These are phyloP conservation scores for Apantesis nais DNA, from an alignment of 2,888 invertebrate species.

Conservation along the genomic window DNA sequence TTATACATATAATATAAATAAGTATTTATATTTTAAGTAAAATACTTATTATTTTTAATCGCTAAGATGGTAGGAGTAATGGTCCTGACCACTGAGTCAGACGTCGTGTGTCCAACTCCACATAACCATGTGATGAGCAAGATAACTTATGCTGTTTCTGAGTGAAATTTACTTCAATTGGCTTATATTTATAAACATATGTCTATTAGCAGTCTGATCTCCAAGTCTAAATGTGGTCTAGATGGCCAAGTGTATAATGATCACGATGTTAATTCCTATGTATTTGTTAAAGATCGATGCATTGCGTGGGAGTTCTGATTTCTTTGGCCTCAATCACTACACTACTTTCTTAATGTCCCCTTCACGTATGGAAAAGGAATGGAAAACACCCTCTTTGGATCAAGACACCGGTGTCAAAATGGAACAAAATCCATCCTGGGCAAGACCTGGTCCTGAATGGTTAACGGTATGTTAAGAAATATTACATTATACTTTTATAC, in stretches of 20 bases:
- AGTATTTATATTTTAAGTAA: not conserved
- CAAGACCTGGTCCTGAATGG: slow-evolving; percentile 72
- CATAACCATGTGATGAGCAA: not conserved
- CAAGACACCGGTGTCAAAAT: slow-evolving; percentile 69
- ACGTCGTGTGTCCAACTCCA: not conserved
- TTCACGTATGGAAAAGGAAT: slow-evolving; percentile 58
- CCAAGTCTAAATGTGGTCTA: not conserved
- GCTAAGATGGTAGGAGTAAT: not conserved
- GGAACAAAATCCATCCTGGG: slow-evolving; percentile 70
- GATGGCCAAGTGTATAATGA: not conserved
- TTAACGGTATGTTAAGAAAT: slow-evolving; percentile 62
- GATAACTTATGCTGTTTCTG: not conserved
- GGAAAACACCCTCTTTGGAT: slow-evolving; percentile 67
- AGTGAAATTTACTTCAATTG: not conserved
- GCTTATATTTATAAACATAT: not conserved
- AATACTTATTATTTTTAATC: not conserved
- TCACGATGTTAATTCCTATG: not conserved
- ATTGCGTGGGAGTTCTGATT: slow-evolving; percentile 80
- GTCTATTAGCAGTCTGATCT: not conserved
- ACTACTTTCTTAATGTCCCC: slow-evolving; percentile 74
- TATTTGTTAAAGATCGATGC: slow-evolving; percentile 61
- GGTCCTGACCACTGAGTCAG: not conserved
- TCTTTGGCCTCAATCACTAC: slow-evolving; percentile 87
- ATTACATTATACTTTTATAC: not conserved
- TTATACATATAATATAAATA: no score